phyloP scores from a whole-genome alignment of 2,888 invertebrate genomes.

The Drosophila quinaria region DNA sequence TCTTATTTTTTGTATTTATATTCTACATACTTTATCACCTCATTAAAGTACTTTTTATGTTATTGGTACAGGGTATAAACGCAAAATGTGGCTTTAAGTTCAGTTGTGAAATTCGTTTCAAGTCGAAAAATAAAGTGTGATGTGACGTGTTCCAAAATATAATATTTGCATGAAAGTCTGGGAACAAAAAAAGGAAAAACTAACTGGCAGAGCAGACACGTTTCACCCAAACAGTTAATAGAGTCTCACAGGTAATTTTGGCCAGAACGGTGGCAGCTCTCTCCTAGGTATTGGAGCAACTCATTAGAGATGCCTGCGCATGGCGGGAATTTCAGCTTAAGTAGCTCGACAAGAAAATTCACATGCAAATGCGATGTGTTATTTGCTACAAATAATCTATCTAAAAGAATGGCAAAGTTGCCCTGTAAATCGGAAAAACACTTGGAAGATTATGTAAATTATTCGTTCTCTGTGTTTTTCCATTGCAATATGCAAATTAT shows the following conservation, averaged over 20 bases:
- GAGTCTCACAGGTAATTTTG: constrained; percentile 26
- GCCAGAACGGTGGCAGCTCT: background rate
- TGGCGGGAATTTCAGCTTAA: constrained; percentile 6
- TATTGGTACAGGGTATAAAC: background rate
- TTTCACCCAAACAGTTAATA: constrained; percentile 21
- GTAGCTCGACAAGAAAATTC: constrained; percentile 6
- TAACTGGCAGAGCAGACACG: constrained; percentile 13
- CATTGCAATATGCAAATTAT: constrained; percentile 27
- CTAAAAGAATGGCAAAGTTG: background rate
- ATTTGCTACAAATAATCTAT: background rate
- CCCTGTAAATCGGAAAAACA: constrained; percentile 8
- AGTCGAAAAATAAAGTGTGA: constrained; percentile 26
- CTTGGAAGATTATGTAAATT: constrained; percentile 48
- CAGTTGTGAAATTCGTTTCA: constrained; percentile 21
- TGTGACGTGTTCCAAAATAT: constrained; percentile 28
- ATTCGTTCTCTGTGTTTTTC: constrained; percentile 13
- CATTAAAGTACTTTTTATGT: background rate
- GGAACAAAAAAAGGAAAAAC: constrained; percentile 12
- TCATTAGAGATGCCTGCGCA: constrained; percentile 28
- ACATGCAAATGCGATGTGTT: constrained; percentile 15
- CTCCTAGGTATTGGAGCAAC: constrained; percentile 19
- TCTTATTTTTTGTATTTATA: background rate
- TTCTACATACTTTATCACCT: background rate
- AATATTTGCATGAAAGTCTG: constrained; percentile 41
- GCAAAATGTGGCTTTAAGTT: background rate